Conservation (phyloP, 2,113 vertebrate genomes). For the Elaphurus davidianus region DNA sequence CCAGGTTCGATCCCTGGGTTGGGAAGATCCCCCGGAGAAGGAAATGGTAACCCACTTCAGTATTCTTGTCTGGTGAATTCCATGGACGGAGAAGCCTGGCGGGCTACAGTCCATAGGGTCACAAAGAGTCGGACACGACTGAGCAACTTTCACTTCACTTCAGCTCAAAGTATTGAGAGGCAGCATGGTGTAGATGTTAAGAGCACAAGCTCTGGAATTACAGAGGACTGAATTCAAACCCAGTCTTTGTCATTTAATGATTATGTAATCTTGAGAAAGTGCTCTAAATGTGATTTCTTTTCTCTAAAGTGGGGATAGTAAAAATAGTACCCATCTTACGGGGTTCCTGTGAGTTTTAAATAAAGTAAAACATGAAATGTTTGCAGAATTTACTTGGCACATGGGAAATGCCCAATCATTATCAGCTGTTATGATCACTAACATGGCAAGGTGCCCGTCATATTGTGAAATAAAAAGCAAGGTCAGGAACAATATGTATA, state of each 20-base stretch:
- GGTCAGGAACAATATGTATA: neutral
- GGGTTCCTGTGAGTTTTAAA: neutral
- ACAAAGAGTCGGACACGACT: neutral
- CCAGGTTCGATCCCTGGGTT: neutral
- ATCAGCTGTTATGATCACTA: neutral
- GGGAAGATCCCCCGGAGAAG: neutral
- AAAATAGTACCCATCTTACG: neutral
- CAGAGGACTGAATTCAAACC: neutral
- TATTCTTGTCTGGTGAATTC: neutral
- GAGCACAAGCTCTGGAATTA: neutral
- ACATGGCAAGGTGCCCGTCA: neutral
- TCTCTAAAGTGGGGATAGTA: neutral
- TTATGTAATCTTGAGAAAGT: conserved; percentile 12
- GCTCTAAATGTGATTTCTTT: neutral
- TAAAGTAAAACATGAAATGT: neutral
- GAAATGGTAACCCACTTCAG: neutral
- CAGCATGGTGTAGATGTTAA: neutral
- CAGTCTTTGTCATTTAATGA: neutral
- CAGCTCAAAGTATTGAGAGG: neutral
- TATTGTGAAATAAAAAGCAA: conserved; percentile 29
- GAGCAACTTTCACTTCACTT: neutral
- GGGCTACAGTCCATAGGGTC: neutral
- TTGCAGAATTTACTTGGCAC: neutral
- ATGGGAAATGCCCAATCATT: conserved; percentile 12
- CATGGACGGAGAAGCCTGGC: neutral